A percentile compares a stretch with the other conserved stretches of the same genome.
Conservation (phyloP, 2,888 invertebrate species). For the Calameuta pallipes region DNA sequence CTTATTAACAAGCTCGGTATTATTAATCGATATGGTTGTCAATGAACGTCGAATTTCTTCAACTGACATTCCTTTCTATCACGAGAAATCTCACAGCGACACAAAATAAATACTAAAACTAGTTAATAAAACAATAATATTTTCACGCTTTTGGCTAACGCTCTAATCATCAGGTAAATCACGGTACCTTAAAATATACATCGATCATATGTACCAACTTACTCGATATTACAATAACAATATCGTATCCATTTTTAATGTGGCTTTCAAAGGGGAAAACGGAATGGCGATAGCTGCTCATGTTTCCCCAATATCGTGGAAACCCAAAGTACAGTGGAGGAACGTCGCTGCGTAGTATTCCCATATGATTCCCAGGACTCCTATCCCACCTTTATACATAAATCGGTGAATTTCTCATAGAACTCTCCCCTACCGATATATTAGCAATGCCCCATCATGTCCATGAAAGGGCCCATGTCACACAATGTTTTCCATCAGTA, state of each 20-base stretch:
- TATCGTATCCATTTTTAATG: background rate
- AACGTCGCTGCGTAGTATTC: background rate
- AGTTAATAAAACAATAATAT: background rate
- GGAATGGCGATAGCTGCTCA: background rate
- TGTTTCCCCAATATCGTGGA: background rate
- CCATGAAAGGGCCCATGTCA: background rate
- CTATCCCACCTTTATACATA: conserved; percentile 2
- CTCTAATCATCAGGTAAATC: background rate
- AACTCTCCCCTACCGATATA: background rate
- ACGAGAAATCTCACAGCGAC: background rate
- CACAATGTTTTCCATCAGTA: background rate
- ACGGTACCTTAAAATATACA: background rate
- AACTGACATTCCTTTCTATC: background rate
- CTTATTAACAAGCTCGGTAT: conserved; percentile 8
- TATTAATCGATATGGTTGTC: conserved; percentile 3
- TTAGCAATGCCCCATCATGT: background rate
- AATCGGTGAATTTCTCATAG: background rate
- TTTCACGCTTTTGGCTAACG: background rate
- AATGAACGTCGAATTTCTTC: background rate
- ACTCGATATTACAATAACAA: background rate
- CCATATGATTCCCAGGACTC: background rate
- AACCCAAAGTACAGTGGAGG: background rate
- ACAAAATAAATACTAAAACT: background rate
- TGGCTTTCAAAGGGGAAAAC: background rate
- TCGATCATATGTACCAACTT: background rate